Evolutionary conservation across 2,113 vertebrate genomes (phyloP).

Genomic region (Catharus fuscescens): DNA sequence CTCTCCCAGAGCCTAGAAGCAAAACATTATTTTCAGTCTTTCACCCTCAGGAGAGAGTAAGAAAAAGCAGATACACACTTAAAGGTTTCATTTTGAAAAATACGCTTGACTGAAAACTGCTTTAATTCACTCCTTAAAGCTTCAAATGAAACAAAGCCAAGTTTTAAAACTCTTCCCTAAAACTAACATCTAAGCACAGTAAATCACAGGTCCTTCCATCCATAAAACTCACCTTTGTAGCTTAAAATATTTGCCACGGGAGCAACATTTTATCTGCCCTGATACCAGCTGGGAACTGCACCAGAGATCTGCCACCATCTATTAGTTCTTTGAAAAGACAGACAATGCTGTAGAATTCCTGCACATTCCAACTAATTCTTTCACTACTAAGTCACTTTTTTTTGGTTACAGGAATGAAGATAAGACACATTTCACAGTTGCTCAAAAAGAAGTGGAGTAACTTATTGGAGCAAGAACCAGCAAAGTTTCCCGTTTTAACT

Average conservation of each 20-base stretch:
- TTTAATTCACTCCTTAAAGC: background rate
- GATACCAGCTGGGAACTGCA: background rate
- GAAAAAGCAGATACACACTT: background rate
- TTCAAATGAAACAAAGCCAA: background rate
- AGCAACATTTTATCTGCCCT: background rate
- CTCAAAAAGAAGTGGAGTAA: background rate
- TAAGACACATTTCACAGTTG: background rate
- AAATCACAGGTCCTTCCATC: background rate
- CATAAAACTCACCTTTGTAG: background rate
- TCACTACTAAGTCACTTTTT: background rate
- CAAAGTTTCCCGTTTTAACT: background rate
- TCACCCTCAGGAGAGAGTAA: background rate
- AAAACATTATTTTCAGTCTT: conserved; percentile 4
- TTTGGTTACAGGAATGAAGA: background rate
- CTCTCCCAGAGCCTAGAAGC: background rate
- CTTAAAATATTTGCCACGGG: background rate
- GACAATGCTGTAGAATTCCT: background rate
- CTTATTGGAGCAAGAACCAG: background rate
- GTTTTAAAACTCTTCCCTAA: background rate
- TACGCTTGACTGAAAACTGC: background rate
- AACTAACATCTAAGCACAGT: background rate
- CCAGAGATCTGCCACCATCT: background rate
- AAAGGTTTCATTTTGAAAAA: background rate
- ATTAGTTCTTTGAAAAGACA: background rate
- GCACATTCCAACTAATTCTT: background rate